Conservation (phyloP, 2,797 vertebrate species). For the Phyllotis vaccarum region DNA sequence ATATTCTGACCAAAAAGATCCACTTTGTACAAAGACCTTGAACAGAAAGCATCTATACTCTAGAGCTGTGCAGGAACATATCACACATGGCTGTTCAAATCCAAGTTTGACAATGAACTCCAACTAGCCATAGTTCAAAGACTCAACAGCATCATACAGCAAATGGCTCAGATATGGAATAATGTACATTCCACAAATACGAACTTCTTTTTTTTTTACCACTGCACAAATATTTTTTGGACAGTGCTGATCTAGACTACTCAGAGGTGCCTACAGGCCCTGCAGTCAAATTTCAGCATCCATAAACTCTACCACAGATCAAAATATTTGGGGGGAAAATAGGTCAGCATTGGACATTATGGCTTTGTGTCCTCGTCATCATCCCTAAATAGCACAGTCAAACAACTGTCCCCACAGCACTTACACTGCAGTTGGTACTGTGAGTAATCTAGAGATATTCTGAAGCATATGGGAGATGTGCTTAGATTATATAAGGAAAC, state of each 20-base stretch:
- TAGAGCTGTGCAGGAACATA: background rate
- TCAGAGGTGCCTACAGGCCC: background rate
- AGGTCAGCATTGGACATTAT: background rate
- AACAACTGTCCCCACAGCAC: background rate
- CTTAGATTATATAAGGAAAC: background rate
- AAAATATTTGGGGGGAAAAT: background rate
- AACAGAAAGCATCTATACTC: background rate
- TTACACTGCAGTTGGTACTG: background rate
- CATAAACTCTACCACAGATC: background rate
- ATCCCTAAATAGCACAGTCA: background rate
- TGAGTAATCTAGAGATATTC: background rate
- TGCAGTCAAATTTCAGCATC: background rate
- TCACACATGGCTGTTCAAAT: background rate
- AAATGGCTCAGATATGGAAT: background rate
- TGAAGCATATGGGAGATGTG: background rate
- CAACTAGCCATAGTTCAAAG: background rate
- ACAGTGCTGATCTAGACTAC: background rate
- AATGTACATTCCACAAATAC: background rate
- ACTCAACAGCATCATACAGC: background rate
- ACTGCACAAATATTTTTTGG: background rate
- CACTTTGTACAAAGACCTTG: background rate
- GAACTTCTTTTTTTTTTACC: background rate
- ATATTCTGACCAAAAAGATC: constrained; percentile 22
- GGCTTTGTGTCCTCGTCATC: background rate
- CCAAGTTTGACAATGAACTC: background rate